These are phyloP conservation scores for Notolabrus celidotus DNA, from an alignment of 2,797 vertebrate species.

Conservation along the genomic window DNA sequence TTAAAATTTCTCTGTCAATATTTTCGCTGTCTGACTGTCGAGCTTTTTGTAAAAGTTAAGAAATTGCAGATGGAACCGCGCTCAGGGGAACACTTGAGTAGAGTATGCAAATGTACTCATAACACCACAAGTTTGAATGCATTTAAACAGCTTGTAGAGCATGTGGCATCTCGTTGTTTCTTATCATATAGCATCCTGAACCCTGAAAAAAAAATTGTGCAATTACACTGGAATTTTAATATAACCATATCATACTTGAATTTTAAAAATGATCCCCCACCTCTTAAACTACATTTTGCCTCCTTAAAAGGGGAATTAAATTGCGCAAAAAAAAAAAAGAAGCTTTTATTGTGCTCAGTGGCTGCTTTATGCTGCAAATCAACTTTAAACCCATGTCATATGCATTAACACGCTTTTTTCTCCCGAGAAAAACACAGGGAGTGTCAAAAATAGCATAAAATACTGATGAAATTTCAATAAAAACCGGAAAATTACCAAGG, in stretches of 20 bases:
- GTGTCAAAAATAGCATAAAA: not conserved
- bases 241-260: no score
- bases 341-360: no score
- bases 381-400: no score
- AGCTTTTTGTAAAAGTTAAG: constrained; percentile 38
- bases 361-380: no score
- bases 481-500: not conserved
- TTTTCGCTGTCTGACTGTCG: constrained; percentile 49
- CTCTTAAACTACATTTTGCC: no score
- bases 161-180: not conserved
- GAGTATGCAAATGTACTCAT: constrained; percentile 26
- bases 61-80: constrained; percentile 31
- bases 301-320: no score
- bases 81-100: constrained; percentile 30
- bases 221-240: no score
- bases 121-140: constrained; percentile 3
- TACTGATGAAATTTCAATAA: not conserved
- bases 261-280: no score
- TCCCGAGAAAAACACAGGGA: no score
- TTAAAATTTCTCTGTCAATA: constrained; percentile 66
- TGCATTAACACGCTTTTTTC: no score
- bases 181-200: not conserved
- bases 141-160: constrained; percentile 9
- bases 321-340: no score
- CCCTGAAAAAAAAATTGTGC: no score